These are phyloP conservation scores for Rhineura floridana DNA, from an alignment of 2,113 vertebrate species.

Conservation along the genomic window DNA sequence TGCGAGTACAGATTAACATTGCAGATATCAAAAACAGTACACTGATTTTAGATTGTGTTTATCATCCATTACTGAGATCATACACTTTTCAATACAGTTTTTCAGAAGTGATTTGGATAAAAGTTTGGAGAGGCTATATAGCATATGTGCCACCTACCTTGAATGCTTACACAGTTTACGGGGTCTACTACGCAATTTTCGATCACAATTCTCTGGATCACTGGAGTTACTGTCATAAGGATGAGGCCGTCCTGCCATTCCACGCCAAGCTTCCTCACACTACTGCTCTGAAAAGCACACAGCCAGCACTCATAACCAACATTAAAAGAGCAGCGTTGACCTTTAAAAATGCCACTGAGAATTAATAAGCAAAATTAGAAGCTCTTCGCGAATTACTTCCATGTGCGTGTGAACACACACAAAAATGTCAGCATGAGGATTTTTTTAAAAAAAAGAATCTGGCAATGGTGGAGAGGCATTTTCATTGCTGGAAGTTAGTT, in stretches of 20 bases:
- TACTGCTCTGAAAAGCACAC: conserved; percentile 81
- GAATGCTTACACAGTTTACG: conserved; percentile 91
- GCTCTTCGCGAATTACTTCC: conserved; percentile 50
- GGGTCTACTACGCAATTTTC: conserved; percentile 88
- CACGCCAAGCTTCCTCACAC: conserved; percentile 85
- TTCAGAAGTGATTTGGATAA: conserved; percentile 51
- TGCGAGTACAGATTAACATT: conserved; percentile 40
- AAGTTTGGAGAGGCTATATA: conserved; percentile 65
- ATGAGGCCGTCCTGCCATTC: conserved; percentile 92
- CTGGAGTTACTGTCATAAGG: conserved; percentile 96
- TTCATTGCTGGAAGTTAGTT: not conserved
- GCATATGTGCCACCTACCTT: conserved; percentile 83
- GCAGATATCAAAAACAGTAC: conserved; percentile 33
- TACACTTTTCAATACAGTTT: conserved; percentile 59
- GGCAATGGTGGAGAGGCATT: not conserved
- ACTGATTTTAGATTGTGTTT: conserved; percentile 41
- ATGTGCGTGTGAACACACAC: conserved; percentile 40
- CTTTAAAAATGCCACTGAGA: conserved; percentile 71
- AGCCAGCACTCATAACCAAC: conserved; percentile 86
- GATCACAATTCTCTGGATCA: conserved; percentile 92
- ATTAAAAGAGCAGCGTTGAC: conserved; percentile 78
- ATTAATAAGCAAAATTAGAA: conserved; percentile 63
- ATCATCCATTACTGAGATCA: conserved; percentile 19
- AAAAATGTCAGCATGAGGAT: conserved; percentile 13
- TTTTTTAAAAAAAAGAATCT: not conserved